These are phyloP conservation scores for Monopis laevigella DNA, from an alignment of 2,888 invertebrate genomes.

Conservation along the genomic window DNA sequence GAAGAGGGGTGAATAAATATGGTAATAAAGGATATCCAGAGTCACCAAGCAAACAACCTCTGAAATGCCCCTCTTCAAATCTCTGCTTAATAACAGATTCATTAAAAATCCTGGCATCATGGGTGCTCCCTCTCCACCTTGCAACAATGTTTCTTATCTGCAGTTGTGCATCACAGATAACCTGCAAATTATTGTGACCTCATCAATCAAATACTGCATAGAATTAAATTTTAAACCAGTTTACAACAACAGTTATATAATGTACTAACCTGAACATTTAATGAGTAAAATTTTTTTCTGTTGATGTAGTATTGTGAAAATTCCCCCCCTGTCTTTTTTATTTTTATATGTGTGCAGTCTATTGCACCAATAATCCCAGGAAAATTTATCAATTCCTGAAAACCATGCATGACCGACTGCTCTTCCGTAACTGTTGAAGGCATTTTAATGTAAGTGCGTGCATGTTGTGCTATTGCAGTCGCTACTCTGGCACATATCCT, in stretches of 20 bases:
- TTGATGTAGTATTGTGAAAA: conserved; percentile 17
- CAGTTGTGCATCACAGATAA: too few relatives aligned
- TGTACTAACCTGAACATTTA: conserved; percentile 14
- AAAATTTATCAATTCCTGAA: conserved; percentile 6
- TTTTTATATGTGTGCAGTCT: conserved; percentile 19
- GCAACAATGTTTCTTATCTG: too few relatives aligned
- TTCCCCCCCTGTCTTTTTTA: conserved; percentile 16
- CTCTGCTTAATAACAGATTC: conserved; percentile 13
- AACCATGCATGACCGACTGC: background rate
- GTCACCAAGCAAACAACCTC: too few relatives aligned
- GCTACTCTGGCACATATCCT: too few relatives aligned
- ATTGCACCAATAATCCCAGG: conserved; percentile 13
- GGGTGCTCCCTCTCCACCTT: conserved; percentile 17
- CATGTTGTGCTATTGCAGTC: too few relatives aligned
- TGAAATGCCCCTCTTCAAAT: conserved; percentile 14
- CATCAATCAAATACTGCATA: background rate
- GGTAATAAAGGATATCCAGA: too few relatives aligned
- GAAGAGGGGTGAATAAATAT: too few relatives aligned
- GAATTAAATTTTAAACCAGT: too few relatives aligned
- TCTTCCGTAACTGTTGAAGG: too few relatives aligned
- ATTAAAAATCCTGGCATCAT: conserved; percentile 16
- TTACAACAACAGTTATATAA: background rate
- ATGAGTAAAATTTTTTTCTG: conserved; percentile 16
- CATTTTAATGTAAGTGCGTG: too few relatives aligned
- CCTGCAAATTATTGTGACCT: background rate